phyloP scores from a whole-genome alignment of 2,888 invertebrate species.

The Gisinianus flammeolus region DNA sequence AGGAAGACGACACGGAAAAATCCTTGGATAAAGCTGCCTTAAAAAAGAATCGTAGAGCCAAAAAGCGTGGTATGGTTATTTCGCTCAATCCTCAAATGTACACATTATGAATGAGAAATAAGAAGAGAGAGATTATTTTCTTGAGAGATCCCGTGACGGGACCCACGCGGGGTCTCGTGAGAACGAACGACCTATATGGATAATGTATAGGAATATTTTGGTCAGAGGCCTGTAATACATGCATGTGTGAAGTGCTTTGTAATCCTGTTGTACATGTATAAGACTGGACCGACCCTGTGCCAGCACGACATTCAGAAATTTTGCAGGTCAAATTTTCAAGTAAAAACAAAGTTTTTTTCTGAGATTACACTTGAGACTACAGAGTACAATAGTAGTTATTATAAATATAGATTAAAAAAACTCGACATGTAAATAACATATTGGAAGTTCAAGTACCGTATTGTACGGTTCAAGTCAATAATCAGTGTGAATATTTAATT shows the following conservation, averaged over 20 bases:
- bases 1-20: slow-evolving; percentile 26
- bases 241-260: not conserved
- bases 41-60: slow-evolving; percentile 4
- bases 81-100: slow-evolving; percentile 35
- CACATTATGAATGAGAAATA: slow-evolving; percentile 17
- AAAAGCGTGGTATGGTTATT: slow-evolving; percentile 19
- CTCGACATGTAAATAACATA: too few species aligned
- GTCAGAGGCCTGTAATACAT: not conserved
- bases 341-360: not conserved
- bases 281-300: not conserved
- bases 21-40: slow-evolving; percentile 12
- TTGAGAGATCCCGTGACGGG: not conserved
- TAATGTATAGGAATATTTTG: not conserved
- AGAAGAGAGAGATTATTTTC: not conserved
- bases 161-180: too few species aligned
- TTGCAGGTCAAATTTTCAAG: not conserved
- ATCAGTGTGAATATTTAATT: not conserved
- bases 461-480: not conserved
- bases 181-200: not conserved
- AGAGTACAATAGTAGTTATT: too few species aligned
- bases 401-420: too few species aligned
- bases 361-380: too few species aligned
- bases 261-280: not conserved
- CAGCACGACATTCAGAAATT: too few species aligned
- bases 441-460: not conserved